Evolutionary conservation across 2,888 invertebrate genomes (phyloP), one percentile per base, ranked within the genome.

Genomic region (Drosophila koepferae): DNA sequence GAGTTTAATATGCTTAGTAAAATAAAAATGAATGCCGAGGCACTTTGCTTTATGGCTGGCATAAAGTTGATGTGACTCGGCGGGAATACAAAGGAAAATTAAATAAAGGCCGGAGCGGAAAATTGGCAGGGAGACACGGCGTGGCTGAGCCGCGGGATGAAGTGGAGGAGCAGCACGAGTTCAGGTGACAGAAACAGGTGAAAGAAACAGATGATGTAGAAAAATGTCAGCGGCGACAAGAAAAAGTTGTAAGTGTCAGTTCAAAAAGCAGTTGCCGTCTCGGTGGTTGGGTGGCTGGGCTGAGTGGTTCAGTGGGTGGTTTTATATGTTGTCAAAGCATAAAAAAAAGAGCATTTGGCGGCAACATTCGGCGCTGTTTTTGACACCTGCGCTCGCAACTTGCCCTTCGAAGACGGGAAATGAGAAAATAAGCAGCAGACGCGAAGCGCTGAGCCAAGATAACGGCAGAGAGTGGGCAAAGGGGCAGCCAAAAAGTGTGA

Each of bases 191-290:
- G 54, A 34, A 68, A 55, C 74, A 68, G 70, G 44, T 16, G 49
- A 59, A 60, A 66, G 65, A 36, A 55, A 56, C 84, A 86, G 81
- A 79, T 89, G 89, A 89, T 84, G 81, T 86, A 84, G 81, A 88
- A 86, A 85, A 85, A 80, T 74, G 82, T 86, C 81, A 86, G 72
- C 86, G 77, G 67, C 77, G 79, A 79, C 84, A 83, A 53, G 79
- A 63, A 63, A 81, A 84, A 79, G 79, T 83, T 89, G 85, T 89
- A 86, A 89, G 85, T 84, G 85, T 81, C 87, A 77, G 82, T 78
- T 79, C 63, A 76, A 78, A 76, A 72, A 62, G 68, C 80, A 72
- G 51, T 65, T 69, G 59, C 2, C 10, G 58, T 4, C 10, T 16
- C 44, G 23, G 5, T 5, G 69, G 28, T 8, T 9, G 54, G 54